A percentile compares a stretch with the other conserved stretches of the same genome.
phyloP scores from a whole-genome alignment of 2,888 invertebrate species.

The Spilosoma lubricipeda region DNA sequence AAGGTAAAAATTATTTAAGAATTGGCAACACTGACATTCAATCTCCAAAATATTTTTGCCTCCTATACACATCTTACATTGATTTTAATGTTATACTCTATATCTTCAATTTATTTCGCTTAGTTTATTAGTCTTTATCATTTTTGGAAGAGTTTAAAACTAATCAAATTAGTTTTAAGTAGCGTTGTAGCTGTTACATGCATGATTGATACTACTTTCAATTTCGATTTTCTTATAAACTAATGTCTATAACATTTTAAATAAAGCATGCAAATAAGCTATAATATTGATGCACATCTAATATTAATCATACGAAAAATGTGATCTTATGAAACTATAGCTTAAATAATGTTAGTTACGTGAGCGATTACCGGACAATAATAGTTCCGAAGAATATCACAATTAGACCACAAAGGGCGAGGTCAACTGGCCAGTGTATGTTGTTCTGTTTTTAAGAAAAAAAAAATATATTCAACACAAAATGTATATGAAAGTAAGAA shows the following conservation, averaged over 20 bases:
- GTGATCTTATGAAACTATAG: slow-evolving; percentile 15
- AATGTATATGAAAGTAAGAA: not conserved
- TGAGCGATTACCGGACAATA: slow-evolving; percentile 49
- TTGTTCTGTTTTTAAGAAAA: not conserved
- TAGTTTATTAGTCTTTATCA: slow-evolving; percentile 8
- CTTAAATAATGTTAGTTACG: slow-evolving; percentile 6
- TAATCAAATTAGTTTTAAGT: not conserved
- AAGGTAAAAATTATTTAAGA: not conserved
- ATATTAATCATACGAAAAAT: slow-evolving; percentile 5
- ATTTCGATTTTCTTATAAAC: not conserved
- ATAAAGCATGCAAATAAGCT: not conserved
- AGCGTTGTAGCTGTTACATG: not conserved
- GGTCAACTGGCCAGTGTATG: not conserved
- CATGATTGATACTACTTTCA: not conserved
- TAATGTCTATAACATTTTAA: slow-evolving; percentile 8
- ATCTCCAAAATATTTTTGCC: not conserved
- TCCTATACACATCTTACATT: not conserved
- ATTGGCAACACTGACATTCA: not conserved
- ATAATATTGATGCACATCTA: slow-evolving; percentile 3
- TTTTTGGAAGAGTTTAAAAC: not conserved
- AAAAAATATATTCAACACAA: not conserved
- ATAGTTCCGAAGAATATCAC: slow-evolving; percentile 26
- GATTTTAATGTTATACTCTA: not conserved
- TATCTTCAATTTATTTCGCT: not conserved
- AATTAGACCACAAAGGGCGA: not conserved